Percentiles rank a stretch among this genome's conserved stretches.
Evolutionary conservation across 2,113 vertebrate genomes (phyloP).

Genomic region (Saguinus midas): DNA sequence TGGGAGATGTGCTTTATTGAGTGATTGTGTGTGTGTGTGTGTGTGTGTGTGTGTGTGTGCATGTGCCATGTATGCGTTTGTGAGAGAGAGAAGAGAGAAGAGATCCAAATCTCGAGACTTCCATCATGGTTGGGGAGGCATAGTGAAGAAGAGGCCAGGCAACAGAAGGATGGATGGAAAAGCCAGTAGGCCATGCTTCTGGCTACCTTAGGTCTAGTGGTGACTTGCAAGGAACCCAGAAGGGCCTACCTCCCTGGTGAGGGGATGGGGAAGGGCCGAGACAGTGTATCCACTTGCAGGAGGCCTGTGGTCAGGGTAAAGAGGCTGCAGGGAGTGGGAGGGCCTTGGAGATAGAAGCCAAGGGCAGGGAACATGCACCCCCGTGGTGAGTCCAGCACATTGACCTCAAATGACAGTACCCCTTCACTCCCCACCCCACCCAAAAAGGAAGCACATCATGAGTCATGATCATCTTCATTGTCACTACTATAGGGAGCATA

Average conservation of each 20-base stretch:
- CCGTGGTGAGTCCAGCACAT: neutral
- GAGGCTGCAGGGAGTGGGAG: neutral
- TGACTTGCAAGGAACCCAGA: neutral
- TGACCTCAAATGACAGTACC: neutral
- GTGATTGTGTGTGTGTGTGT: neutral
- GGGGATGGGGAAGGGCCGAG: neutral
- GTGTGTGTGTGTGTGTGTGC: neutral
- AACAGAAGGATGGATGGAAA: neutral
- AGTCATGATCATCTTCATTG: neutral
- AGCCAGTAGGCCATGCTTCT: neutral
- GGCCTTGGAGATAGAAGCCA: neutral
- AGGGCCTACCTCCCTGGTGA: neutral
- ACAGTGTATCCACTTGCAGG: fast-evolving
- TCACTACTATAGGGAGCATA: neutral
- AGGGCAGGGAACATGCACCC: neutral
- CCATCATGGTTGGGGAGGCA: neutral
- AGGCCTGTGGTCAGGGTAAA: neutral
- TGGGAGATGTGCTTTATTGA: neutral
- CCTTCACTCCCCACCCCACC: fast-evolving
- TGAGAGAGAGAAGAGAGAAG: neutral
- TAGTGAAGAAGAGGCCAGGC: neutral
- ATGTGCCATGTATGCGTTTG: neutral
- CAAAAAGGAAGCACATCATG: neutral
- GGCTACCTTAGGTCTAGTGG: neutral
- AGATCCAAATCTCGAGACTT: neutral